Evolutionary conservation across 2,888 invertebrate species (phyloP), one percentile per base, ranked within the genome.

Genomic region (Ferdinandea cuprea): DNA sequence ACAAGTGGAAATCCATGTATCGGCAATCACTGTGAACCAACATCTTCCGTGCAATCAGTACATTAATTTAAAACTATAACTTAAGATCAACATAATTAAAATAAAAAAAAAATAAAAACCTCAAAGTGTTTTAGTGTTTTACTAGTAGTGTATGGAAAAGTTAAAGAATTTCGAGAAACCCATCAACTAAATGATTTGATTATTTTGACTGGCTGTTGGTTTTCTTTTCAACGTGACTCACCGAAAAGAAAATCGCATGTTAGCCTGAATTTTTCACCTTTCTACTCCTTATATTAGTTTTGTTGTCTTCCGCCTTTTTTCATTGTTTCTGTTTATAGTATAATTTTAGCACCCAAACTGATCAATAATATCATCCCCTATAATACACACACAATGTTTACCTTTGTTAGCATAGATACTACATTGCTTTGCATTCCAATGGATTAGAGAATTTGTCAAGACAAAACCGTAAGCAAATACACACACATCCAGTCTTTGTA

Each of bases 291-390:
- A 30, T 17, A 19, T 32, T 21, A 15, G n/a, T 21, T 40, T 35
- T 2, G 19, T 7, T 65, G 63, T 71, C 42, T 58, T 71, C 15
- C 42, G 25, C 46, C 40, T 19, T 28, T 8, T 9, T 58, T 46
- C 35, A 46, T 54, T 68, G 15, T 25, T 56, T 46, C 35, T 42
- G 21, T 69, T 69, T 28, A 3, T 7, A 35, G 63, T 71, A 44
- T 73, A 66, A 79, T 66, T 73, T 66, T 71, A 79, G 66, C 59
- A 79, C 59, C 37, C 54, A 61, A 46, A 59, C 37, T 59, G 66
- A 79, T 78, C 72, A 66, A 78, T 72, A 78, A 54, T 59, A 37
- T 44, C 13, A 17, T 21, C 19, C 19, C 8, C 44, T 8, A 2
- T 0, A 25, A 7, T 13, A 13, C 48, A 9, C 28, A 37, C 15